Percentiles rank a stretch among this genome's conserved stretches.
These are phyloP conservation scores for Toxotes jaculatrix DNA, from an alignment of 2,113 vertebrate species.

Conservation along the genomic window DNA sequence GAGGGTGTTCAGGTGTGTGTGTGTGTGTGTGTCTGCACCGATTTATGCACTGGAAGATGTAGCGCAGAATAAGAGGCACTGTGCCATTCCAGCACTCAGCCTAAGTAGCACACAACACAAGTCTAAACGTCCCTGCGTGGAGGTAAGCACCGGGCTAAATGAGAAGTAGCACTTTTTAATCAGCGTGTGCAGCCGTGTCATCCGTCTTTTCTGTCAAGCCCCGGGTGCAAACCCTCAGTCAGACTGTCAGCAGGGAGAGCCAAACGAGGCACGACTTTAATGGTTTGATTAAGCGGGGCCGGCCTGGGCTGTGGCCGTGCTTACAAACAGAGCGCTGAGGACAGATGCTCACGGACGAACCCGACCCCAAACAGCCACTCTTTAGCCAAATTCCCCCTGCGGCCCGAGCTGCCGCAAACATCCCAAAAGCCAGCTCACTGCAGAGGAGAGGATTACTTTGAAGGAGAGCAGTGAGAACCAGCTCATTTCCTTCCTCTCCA, in stretches of 20 bases:
- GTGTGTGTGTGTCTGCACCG: constrained; percentile 6
- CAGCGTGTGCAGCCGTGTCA: not conserved
- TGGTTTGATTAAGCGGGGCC: constrained; percentile 66
- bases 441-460: constrained; percentile 42
- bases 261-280: constrained; percentile 54
- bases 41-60: constrained; percentile 24
- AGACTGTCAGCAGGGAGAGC: not conserved
- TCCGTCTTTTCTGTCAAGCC: constrained; percentile 30
- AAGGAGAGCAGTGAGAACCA: constrained; percentile 15
- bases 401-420: constrained; percentile 6
- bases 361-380: constrained; percentile 34
- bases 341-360: constrained; percentile 30
- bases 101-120: not conserved
- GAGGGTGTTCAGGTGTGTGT: constrained; percentile 15
- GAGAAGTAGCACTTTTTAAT: constrained; percentile 58
- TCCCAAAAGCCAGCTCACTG: constrained; percentile 26
- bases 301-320: not conserved
- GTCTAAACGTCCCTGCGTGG: not conserved
- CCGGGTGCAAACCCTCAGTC: constrained; percentile 22
- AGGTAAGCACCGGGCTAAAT: constrained; percentile 24
- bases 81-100: constrained; percentile 10
- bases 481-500: constrained; percentile 22
- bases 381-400: constrained; percentile 17
- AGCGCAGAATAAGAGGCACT: constrained; percentile 24
- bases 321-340: constrained; percentile 53